Evolutionary conservation across 2,113 vertebrate genomes (phyloP).

Genomic region (Patagioenas fasciata): DNA sequence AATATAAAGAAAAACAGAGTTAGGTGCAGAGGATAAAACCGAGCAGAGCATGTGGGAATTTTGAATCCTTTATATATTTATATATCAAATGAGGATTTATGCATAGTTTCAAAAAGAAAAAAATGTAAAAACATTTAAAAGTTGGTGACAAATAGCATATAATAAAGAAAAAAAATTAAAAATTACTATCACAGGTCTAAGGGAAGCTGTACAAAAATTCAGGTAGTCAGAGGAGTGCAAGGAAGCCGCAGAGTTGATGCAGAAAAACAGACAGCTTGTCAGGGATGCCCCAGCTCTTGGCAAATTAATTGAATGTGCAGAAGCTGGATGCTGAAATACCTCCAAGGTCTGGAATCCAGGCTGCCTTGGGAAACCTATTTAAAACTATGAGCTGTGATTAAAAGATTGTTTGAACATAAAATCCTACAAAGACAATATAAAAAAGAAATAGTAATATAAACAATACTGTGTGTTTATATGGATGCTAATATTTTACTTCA

Average conservation of each 20-base stretch:
- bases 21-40: not conserved
- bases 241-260: not conserved
- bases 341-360: not conserved
- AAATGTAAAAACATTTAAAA: not conserved
- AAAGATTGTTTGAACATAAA: not conserved
- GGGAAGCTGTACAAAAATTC: not conserved
- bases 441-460: not conserved
- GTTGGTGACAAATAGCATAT: not conserved
- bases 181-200: not conserved
- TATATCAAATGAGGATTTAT: not conserved
- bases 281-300: not conserved
- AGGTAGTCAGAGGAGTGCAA: fast-evolving
- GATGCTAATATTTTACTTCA: not conserved
- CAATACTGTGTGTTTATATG: fast-evolving
- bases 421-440: not conserved
- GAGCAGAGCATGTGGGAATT: not conserved
- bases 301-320: not conserved
- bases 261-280: not conserved
- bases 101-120: not conserved
- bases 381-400: not conserved
- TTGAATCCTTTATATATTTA: not conserved
- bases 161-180: not conserved
- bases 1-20: not conserved
- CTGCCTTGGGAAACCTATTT: not conserved
- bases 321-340: not conserved